phyloP scores from a whole-genome alignment of 2,797 vertebrate genomes.

The Gambusia yucatana region DNA sequence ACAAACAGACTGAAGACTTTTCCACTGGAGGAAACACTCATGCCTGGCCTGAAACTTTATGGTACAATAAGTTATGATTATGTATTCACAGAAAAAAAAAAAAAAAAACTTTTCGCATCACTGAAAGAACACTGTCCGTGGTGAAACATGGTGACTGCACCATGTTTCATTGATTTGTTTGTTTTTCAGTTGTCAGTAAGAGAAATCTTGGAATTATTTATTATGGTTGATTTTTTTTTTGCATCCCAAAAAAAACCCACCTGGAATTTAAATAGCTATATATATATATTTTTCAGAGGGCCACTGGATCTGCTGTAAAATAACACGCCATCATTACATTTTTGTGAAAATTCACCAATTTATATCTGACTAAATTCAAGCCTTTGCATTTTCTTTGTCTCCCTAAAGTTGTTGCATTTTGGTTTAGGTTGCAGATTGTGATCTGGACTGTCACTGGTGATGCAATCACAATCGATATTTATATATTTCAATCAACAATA shows the following conservation, averaged over 20 bases:
- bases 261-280: background rate
- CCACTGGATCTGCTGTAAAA: background rate
- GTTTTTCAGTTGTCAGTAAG: background rate
- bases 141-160: background rate
- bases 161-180: background rate
- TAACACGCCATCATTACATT: background rate
- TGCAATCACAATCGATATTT: too few relatives aligned
- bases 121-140: background rate
- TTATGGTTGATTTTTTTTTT: background rate
- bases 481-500: too few relatives aligned
- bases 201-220: background rate
- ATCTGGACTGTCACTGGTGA: too few relatives aligned
- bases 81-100: background rate
- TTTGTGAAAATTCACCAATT: too few relatives aligned
- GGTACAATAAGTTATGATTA: background rate
- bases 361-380: too few relatives aligned
- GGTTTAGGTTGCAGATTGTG: too few relatives aligned
- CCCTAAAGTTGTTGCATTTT: too few relatives aligned
- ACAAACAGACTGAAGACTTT: background rate
- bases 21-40: background rate
- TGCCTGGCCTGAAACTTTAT: background rate
- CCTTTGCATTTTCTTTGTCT: too few relatives aligned
- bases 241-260: background rate
- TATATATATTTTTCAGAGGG: background rate
- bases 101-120: background rate